These are phyloP conservation scores for Tromatobia lineatoria DNA, from an alignment of 2,888 invertebrate genomes.

Conservation along the genomic window DNA sequence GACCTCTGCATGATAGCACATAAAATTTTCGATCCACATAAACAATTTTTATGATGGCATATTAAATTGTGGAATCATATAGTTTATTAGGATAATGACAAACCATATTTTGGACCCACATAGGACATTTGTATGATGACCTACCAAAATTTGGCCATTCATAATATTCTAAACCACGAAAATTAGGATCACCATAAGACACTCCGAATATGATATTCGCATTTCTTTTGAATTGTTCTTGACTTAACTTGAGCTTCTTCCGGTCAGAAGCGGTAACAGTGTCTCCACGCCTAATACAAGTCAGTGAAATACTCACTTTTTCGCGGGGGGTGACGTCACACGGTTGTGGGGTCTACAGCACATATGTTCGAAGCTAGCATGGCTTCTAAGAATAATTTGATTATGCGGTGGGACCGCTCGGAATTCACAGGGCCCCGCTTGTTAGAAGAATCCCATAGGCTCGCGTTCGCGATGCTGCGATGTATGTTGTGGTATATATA, in stretches of 20 bases:
- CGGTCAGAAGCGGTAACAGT: conserved; percentile 40
- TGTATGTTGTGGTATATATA: conserved; percentile 29
- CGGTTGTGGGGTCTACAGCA: conserved; percentile 56
- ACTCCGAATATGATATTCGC: too few relatives aligned
- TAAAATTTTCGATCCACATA: too few relatives aligned
- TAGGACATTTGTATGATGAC: too few relatives aligned
- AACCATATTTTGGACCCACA: too few relatives aligned
- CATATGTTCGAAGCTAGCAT: conserved; percentile 76
- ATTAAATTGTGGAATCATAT: too few relatives aligned
- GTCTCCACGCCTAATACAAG: conserved; percentile 30
- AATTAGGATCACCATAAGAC: too few relatives aligned
- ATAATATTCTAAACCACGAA: too few relatives aligned
- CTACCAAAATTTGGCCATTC: too few relatives aligned
- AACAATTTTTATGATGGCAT: too few relatives aligned
- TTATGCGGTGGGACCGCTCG: conserved; percentile 77
- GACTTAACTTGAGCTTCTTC: conserved; percentile 40
- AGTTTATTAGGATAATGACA: too few relatives aligned
- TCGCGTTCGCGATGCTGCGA: conserved; percentile 60
- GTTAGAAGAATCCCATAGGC: conserved; percentile 70
- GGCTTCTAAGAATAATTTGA: conserved; percentile 80
- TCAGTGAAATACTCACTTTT: conserved; percentile 48
- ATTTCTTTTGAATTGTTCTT: neutral
- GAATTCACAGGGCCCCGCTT: conserved; percentile 77
- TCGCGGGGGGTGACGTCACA: conserved; percentile 74
- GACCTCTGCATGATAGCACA: too few relatives aligned